Percentiles rank a stretch among this genome's conserved stretches.
These are phyloP conservation scores for Cremastobaeus sp. DNA, from an alignment of 2,888 invertebrate genomes.

Conservation along the genomic window DNA sequence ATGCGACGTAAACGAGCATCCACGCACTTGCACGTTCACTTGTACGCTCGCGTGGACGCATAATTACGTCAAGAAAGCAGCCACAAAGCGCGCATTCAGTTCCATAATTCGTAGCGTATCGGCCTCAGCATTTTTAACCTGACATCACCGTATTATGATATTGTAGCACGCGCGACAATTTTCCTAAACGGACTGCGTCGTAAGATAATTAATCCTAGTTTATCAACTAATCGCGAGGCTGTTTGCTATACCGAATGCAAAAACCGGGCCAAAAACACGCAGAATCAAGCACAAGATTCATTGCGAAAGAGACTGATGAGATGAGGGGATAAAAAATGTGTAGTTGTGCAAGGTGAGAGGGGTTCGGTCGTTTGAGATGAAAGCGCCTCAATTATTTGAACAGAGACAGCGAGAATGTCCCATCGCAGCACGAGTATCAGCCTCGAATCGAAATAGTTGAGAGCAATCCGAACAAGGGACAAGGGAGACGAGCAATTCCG, in stretches of 20 bases:
- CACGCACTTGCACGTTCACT: constrained; percentile 45
- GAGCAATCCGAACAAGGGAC: constrained; percentile 43
- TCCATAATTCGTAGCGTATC: constrained; percentile 28
- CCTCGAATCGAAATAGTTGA: constrained; percentile 39
- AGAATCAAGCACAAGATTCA: constrained; percentile 45
- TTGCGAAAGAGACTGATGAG: constrained; percentile 48
- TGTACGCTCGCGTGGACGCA: constrained; percentile 50
- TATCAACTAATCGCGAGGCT: no score
- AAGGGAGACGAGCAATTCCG: constrained; percentile 41
- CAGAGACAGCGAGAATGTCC: constrained; percentile 41
- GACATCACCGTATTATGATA: constrained; percentile 27
- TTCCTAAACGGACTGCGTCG: constrained; percentile 42
- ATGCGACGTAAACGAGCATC: constrained; percentile 54
- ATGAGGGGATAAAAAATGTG: constrained; percentile 33
- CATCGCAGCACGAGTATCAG: constrained; percentile 31
- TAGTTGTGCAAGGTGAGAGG: constrained; percentile 24
- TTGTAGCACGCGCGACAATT: constrained; percentile 42
- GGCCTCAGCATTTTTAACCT: no score
- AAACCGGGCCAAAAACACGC: neutral
- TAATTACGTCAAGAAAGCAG: constrained; percentile 33
- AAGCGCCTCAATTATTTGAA: constrained; percentile 56
- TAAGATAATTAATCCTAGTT: no score
- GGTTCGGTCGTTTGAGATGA: constrained; percentile 42
- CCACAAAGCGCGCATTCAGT: constrained; percentile 28
- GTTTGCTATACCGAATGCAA: no score